Evolutionary conservation across 2,888 invertebrate species (phyloP), one percentile per base, ranked within the genome.

Genomic region (Calliopum simillimum): DNA sequence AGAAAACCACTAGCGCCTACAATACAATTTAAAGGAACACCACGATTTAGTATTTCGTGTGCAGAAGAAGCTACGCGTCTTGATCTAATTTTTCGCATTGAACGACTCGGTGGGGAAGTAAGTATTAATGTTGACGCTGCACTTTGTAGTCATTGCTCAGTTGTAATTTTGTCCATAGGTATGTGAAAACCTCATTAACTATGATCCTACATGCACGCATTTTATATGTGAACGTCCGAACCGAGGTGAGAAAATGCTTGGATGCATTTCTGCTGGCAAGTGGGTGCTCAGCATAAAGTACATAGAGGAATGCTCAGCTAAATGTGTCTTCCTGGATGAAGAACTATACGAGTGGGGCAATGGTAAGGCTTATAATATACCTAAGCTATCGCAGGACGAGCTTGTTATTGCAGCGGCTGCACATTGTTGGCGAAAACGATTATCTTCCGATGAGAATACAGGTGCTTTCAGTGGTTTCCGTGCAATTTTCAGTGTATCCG

Each of bases 281-380:
- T 97, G 96, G 96, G 89, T 97, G 13, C 85, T 97, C n/a, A 94
- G 94, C 78, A 89, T 91, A 2, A 89, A 91, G 0, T 98, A 95
- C 79, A 86, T 97, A 2, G 89, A 90, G 5, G 88, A 92, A 58
- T 94, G 93, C 68, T 85, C 89, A 11, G 87, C 80, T 3, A 77
- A 79, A 13, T 81, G 82, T 46, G 75, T 74, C 25, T 83, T 83
- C 5, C 74, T 84, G 5, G 80, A 84, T 8, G 96, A 96, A 83
- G 93, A 94, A 77, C 88, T 90, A 0, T 95, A 89, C 84, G 96
- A 96, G 82, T 96, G 94, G 92, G 96, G 96, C 3, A 95, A 95
- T 84, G 91, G 92, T 0, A 84, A 86, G 64, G 91, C 92, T 0
- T 86, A 85, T 3, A 81, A 88, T 0, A 81, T 90, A 3, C 79